A percentile compares a stretch with the other conserved stretches of the same genome.
Conservation (phyloP, 2,113 vertebrate genomes). For the Notarius quadriscutis region DNA sequence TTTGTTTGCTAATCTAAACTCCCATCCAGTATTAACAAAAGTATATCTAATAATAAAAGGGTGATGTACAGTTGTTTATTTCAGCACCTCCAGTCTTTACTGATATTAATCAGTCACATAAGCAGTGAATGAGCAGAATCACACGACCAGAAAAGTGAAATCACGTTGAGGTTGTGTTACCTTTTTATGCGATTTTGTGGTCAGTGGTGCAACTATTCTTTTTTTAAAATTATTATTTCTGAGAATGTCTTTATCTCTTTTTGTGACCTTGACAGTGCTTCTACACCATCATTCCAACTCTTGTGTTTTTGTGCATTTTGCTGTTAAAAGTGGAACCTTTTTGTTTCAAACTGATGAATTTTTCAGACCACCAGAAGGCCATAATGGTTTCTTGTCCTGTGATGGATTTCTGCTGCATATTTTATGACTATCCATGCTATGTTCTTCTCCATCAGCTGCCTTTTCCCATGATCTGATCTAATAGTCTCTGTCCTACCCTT, state of each 20-base stretch:
- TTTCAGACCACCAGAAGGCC: constrained; percentile 43
- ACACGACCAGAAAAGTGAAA: too few relatives aligned
- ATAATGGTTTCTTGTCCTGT: constrained; percentile 54
- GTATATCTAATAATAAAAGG: neutral
- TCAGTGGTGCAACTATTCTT: neutral
- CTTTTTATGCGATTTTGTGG: neutral
- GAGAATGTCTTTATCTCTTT: neutral
- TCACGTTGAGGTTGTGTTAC: neutral
- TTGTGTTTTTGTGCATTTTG: constrained; percentile 28
- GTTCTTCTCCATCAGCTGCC: constrained; percentile 20
- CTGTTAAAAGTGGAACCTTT: constrained; percentile 42
- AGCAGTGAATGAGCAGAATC: neutral
- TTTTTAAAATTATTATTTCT: neutral
- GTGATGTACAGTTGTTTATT: neutral
- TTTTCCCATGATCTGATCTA: constrained; percentile 22
- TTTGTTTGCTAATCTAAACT: neutral
- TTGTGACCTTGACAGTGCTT: neutral
- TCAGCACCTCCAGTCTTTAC: neutral
- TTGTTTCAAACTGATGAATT: constrained; percentile 50
- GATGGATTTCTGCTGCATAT: constrained; percentile 56
- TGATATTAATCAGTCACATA: neutral
- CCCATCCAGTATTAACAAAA: neutral
- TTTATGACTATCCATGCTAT: constrained; percentile 48
- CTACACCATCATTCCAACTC: neutral
- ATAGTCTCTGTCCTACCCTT: neutral